Conservation (phyloP, 2,797 vertebrate genomes). For the Erpetoichthys calabaricus region DNA sequence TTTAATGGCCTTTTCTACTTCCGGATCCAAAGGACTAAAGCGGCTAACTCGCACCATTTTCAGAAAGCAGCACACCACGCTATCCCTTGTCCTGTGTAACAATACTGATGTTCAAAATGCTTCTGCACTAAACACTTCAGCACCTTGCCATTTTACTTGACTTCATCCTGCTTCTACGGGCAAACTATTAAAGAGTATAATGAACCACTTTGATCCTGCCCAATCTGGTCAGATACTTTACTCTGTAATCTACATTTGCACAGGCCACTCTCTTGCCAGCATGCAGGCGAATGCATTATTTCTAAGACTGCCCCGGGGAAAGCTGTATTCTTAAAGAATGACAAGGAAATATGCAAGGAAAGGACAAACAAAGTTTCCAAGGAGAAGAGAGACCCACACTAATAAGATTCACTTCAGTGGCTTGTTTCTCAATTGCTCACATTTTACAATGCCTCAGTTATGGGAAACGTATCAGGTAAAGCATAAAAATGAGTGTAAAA, state of each 20-base stretch:
- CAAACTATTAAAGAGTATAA: neutral
- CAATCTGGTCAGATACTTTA: slow-evolving; percentile 1
- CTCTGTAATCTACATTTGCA: neutral
- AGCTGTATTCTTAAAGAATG: neutral
- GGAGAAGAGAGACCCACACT: neutral
- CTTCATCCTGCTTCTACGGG: no score
- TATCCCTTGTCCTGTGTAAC: no score
- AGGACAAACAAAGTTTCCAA: neutral
- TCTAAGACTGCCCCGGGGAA: neutral
- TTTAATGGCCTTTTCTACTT: neutral
- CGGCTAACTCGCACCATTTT: neutral
- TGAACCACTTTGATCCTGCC: neutral
- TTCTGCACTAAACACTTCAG: no score
- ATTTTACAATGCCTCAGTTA: neutral
- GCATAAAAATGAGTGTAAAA: no score
- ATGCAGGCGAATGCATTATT: neutral
- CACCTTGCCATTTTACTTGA: no score
- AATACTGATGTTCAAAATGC: no score
- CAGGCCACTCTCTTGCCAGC: neutral
- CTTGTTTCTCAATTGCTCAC: neutral
- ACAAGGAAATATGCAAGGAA: neutral
- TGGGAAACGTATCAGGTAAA: no score
- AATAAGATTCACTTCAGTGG: neutral
- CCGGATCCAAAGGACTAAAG: neutral
- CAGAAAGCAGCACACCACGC: no score